Evolutionary conservation across 2,113 vertebrate species (phyloP), one percentile per base, ranked within the genome.

Genomic region (Trematocara marginatum): DNA sequence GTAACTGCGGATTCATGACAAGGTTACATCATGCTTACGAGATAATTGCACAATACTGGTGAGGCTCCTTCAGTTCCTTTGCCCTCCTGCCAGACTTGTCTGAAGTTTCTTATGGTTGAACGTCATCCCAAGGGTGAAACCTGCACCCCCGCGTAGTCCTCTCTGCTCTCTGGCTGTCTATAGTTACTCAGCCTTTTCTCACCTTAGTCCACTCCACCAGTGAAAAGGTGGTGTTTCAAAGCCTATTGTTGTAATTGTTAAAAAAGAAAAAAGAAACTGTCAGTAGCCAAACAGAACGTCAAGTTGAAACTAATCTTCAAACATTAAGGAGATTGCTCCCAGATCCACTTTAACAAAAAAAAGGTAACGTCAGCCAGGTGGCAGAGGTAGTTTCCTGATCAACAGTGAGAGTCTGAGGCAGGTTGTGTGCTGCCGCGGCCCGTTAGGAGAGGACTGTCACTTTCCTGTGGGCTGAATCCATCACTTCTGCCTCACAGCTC

Each of bases 401-500:
- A 87, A 88, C 35, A 16, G 42, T 84, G 31, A 66, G 90, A 81
- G 89, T 88, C 91, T 91, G 23, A 84, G 88, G 93, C 91, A 86
- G 79, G 86, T 88, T 90, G 93, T 92, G 84, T 93, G 82, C 89
- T 90, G 85, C 74, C 82, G 49, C 89, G 89, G 92, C 92, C 87
- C 29, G 29, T 81, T 88, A 91, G 80, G 81, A 90, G 91, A 4
- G 89, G 90, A 91, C 80, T 94, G 93, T 93, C 94, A 89, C 69
- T 94, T 90, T 92, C 94, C 87, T 89, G 86, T 71, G 91, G 74
- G 81, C 81, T 74, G 92, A 94, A 91, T 95, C 95, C 95, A 94
- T 96, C 94, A 91, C 92, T 92, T 93, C 93, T 95, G 92, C 91
- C 91, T 87, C 85, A 94, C 54, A 76, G 90, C 94, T 93, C 94